phyloP scores from a whole-genome alignment of 1,140 invertebrate species.

The Charaxes varanes region DNA sequence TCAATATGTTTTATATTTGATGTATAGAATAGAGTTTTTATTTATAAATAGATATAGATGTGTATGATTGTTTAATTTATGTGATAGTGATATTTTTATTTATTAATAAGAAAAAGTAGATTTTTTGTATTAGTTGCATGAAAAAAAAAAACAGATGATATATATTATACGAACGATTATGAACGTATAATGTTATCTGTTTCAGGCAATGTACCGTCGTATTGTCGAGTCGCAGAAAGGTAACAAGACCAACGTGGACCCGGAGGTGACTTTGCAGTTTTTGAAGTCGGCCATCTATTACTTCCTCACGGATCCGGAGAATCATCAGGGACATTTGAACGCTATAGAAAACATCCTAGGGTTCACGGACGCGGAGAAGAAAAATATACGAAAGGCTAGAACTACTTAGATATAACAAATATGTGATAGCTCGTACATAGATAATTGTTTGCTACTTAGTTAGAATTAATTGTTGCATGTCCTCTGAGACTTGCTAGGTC shows the following conservation, averaged over 20 bases:
- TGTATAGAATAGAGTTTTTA: too few species aligned
- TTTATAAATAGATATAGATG: too few species aligned
- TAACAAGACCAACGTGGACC: slow-evolving; percentile 81
- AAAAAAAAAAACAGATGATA: too few species aligned
- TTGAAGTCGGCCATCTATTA: slow-evolving; percentile 93
- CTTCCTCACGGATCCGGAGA: slow-evolving; percentile 90
- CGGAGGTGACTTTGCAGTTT: slow-evolving; percentile 90
- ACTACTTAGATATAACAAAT: slow-evolving; percentile 54
- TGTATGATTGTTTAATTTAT: too few species aligned
- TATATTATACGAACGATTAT: too few species aligned
- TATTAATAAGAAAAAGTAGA: too few species aligned
- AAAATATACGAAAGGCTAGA: slow-evolving; percentile 81
- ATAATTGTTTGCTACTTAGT: slow-evolving; percentile 37
- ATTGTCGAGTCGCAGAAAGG: slow-evolving; percentile 82
- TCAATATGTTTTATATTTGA: too few species aligned
- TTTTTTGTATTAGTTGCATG: too few species aligned
- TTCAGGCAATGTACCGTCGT: slow-evolving; percentile 87
- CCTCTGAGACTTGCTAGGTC: slow-evolving; percentile 27
- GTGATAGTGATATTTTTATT: too few species aligned
- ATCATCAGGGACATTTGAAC: slow-evolving; percentile 86
- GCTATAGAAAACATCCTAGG: slow-evolving; percentile 91
- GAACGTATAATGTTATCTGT: too few species aligned
- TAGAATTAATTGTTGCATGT: slow-evolving; percentile 46
- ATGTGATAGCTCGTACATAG: slow-evolving; percentile 49
- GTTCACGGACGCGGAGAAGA: slow-evolving; percentile 83